phyloP scores from a whole-genome alignment of 1,140 invertebrate species.

The Condylostylus longicornis region DNA sequence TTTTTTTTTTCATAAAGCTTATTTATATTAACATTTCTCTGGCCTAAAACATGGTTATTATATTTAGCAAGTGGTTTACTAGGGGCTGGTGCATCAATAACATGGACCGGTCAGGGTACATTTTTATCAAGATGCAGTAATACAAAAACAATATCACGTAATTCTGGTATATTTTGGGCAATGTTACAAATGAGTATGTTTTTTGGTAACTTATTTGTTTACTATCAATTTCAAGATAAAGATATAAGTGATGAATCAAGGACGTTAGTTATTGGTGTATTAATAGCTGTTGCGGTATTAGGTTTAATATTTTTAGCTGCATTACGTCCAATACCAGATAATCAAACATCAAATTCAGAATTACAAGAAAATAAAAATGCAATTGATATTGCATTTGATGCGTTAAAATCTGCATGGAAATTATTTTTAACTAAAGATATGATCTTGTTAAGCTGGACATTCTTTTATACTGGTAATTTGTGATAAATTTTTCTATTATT shows the following conservation, averaged over 20 bases:
- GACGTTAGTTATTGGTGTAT: slow-evolving; percentile 56
- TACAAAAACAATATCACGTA: slow-evolving; percentile 70
- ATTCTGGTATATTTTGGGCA: slow-evolving; percentile 93
- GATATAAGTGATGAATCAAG: slow-evolving; percentile 48
- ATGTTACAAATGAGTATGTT: slow-evolving; percentile 83
- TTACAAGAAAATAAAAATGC: slow-evolving; percentile 39
- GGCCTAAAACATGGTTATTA: slow-evolving; percentile 63
- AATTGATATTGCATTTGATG: slow-evolving; percentile 43
- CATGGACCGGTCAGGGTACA: slow-evolving; percentile 86
- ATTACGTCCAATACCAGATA: slow-evolving; percentile 42
- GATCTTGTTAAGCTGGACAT: slow-evolving; percentile 68
- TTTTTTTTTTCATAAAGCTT: slow-evolving; percentile 39
- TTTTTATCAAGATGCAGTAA: slow-evolving; percentile 85
- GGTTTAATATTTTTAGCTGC: slow-evolving; percentile 54
- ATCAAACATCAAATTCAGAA: slow-evolving; percentile 38
- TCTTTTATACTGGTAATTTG: slow-evolving; percentile 69
- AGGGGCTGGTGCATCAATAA: slow-evolving; percentile 76
- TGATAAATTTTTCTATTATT: too few species aligned
- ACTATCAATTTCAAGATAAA: slow-evolving; percentile 70
- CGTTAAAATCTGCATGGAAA: slow-evolving; percentile 54
- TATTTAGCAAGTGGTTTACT: slow-evolving; percentile 73
- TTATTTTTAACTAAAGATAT: slow-evolving; percentile 71
- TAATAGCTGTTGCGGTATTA: slow-evolving; percentile 48
- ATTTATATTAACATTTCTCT: slow-evolving; percentile 69
- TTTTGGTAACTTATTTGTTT: slow-evolving; percentile 87